A percentile compares a stretch with the other conserved stretches of the same genome.
Conservation (phyloP, 2,888 invertebrate species). For the Drosophila stalkeri region DNA sequence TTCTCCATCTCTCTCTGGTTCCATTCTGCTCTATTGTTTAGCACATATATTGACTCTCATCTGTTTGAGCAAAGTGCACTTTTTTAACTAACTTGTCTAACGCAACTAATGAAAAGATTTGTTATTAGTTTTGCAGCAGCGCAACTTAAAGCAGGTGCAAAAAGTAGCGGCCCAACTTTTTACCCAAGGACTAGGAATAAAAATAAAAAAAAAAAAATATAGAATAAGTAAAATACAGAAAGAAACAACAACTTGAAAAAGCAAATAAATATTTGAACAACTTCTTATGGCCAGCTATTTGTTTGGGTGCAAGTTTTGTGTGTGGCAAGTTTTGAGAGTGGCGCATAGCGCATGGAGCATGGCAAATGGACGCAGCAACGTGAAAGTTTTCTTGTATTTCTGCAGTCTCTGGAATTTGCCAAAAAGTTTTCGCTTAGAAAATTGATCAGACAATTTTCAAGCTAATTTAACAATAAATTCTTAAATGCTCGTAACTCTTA, state of each 20-base stretch:
- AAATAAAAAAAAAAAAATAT: background rate
- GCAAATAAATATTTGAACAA: constrained; percentile 80
- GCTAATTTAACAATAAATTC: constrained; percentile 72
- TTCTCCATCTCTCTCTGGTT: background rate
- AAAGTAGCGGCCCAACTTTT: constrained; percentile 61
- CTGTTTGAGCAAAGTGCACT: constrained; percentile 73
- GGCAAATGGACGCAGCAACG: constrained; percentile 28
- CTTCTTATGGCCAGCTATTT: constrained; percentile 79
- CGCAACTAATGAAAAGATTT: constrained; percentile 80
- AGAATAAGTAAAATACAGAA: constrained; percentile 6
- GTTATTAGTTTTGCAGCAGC: constrained; percentile 72
- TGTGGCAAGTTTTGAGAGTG: constrained; percentile 13
- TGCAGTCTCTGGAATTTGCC: constrained; percentile 42
- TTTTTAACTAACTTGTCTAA: constrained; percentile 81
- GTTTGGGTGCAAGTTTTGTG: constrained; percentile 60
- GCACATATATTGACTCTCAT: constrained; percentile 42
- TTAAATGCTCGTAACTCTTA: constrained; percentile 42
- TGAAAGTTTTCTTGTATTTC: constrained; percentile 63
- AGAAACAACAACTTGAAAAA: constrained; percentile 67
- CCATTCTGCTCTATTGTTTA: constrained; percentile 35
- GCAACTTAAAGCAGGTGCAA: constrained; percentile 61
- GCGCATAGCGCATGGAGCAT: constrained; percentile 13
- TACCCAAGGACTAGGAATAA: constrained; percentile 15
- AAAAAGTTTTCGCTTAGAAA: constrained; percentile 66
- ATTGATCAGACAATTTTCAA: constrained; percentile 74